Percentiles rank a stretch among this genome's conserved stretches.
Conservation (phyloP, 2,113 vertebrate genomes). For the Labrus mixtus region DNA sequence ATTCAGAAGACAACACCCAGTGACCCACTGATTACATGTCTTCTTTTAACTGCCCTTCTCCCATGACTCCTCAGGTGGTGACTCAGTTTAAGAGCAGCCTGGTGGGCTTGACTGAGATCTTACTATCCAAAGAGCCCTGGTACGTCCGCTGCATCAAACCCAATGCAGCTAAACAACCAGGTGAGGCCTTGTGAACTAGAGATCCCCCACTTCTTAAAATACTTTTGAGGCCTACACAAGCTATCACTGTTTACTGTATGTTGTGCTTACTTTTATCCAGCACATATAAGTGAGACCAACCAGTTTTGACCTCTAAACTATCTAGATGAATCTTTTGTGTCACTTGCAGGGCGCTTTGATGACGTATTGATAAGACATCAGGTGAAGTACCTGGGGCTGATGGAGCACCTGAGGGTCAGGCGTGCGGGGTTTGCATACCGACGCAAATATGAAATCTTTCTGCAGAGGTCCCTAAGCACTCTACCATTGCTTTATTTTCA, state of each 20-base stretch:
- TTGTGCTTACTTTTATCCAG: background rate
- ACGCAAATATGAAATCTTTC: conserved; percentile 91
- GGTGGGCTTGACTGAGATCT: conserved; percentile 90
- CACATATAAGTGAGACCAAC: background rate
- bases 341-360: conserved; percentile 89
- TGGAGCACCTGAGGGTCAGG: conserved; percentile 95
- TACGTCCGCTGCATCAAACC: conserved; percentile 98
- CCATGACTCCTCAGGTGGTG: conserved; percentile 85
- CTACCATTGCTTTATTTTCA: background rate
- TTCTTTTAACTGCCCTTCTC: background rate
- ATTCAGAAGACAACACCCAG: background rate
- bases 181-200: conserved; percentile 53
- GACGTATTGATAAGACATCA: conserved; percentile 92
- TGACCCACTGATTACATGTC: background rate
- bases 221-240: no score
- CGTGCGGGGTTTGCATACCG: conserved; percentile 95
- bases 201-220: background rate
- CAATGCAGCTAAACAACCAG: conserved; percentile 92
- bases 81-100: conserved; percentile 97
- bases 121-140: conserved; percentile 94
- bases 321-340: background rate
- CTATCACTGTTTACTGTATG: background rate
- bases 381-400: conserved; percentile 96
- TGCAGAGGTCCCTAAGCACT: conserved; percentile 86
- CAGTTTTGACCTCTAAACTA: conserved; percentile 6